These are phyloP conservation scores for Tricholauxania praeusta DNA, from an alignment of 2,888 invertebrate species.

Conservation along the genomic window DNA sequence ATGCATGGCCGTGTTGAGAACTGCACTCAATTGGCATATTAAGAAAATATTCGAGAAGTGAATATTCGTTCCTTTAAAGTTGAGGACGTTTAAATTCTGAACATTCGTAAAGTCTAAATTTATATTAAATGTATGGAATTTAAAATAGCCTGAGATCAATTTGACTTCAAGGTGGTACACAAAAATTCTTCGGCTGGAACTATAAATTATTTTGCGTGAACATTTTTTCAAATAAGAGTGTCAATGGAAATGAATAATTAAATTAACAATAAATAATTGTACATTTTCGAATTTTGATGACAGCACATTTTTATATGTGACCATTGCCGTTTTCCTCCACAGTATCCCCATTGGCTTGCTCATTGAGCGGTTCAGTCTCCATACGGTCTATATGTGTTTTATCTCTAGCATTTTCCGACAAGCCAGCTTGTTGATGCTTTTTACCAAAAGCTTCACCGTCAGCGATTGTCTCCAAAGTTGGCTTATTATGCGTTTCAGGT, in stretches of 20 bases:
- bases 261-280: neutral
- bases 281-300: neutral
- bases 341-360: neutral
- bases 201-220: neutral
- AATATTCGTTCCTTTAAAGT: too few species aligned
- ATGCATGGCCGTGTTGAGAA: too few species aligned
- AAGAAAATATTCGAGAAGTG: too few species aligned
- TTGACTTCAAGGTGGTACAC: neutral
- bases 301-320: constrained; percentile 3
- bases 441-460: constrained; percentile 80
- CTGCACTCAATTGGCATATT: too few species aligned
- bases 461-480: constrained; percentile 83
- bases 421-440: constrained; percentile 51
- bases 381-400: constrained; percentile 39
- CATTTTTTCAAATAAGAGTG: neutral
- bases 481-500: constrained; percentile 83
- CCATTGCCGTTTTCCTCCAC: too few species aligned
- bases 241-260: neutral
- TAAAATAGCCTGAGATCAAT: neutral
- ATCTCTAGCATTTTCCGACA: constrained; percentile 53
- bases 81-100: too few species aligned
- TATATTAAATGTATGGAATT: too few species aligned
- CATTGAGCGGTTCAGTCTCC: constrained; percentile 55
- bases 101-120: too few species aligned
- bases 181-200: neutral